Evolutionary conservation across 2,888 invertebrate species (phyloP).

Genomic region (Cremastobaeus sp.): DNA sequence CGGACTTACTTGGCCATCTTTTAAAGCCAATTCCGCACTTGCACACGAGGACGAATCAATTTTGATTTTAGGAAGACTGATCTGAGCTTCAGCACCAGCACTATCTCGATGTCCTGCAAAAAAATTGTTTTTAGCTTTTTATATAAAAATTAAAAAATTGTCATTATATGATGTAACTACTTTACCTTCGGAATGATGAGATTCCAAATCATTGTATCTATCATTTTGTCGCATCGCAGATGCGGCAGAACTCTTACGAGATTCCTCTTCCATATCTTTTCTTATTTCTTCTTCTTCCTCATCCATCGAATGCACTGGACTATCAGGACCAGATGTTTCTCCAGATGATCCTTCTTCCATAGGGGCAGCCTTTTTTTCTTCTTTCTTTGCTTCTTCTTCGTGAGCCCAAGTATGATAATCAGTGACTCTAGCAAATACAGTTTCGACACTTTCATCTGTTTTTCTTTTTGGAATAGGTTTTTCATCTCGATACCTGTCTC

Average conservation of each 20-base stretch:
- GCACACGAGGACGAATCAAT: slow-evolving; percentile 78
- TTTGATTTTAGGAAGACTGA: slow-evolving; percentile 79
- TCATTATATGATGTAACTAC: slow-evolving; percentile 66
- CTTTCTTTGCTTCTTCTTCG: slow-evolving; percentile 74
- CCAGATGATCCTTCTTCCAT: slow-evolving; percentile 86
- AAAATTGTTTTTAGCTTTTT: not conserved
- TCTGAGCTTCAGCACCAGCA: slow-evolving; percentile 72
- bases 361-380: slow-evolving; percentile 68
- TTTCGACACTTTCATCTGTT: slow-evolving; percentile 73
- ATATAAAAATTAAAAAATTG: not conserved
- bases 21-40: slow-evolving; percentile 73
- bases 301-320: slow-evolving; percentile 86
- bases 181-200: slow-evolving; percentile 76
- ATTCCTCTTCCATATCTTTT: slow-evolving; percentile 78
- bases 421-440: slow-evolving; percentile 79
- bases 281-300: slow-evolving; percentile 82
- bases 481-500: slow-evolving; percentile 69
- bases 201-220: slow-evolving; percentile 74
- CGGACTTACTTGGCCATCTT: slow-evolving; percentile 77
- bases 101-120: slow-evolving; percentile 62
- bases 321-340: slow-evolving; percentile 93
- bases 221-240: slow-evolving; percentile 74
- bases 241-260: slow-evolving; percentile 78
- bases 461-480: slow-evolving; percentile 74
- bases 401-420: slow-evolving; percentile 79